Percentiles rank a stretch among this genome's conserved stretches.
These are phyloP conservation scores for Conopomorpha cramerella DNA, from an alignment of 1,140 invertebrate genomes.

Conservation along the genomic window DNA sequence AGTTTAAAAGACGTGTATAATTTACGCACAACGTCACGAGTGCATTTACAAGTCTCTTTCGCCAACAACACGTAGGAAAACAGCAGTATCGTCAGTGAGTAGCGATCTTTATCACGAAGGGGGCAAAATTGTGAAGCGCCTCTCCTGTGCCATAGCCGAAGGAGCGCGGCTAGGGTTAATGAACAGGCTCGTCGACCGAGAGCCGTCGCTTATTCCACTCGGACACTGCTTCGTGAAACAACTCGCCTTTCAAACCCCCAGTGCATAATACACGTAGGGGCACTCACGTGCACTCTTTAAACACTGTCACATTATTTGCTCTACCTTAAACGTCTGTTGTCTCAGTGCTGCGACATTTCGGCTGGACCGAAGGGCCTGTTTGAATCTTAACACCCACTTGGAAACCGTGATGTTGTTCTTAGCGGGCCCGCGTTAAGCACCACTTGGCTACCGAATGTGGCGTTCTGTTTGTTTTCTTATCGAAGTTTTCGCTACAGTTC, in stretches of 20 bases:
- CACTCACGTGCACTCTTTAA: slow-evolving; percentile 37
- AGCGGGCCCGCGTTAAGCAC: slow-evolving; percentile 2
- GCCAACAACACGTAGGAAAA: too few species aligned
- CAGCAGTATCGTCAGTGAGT: too few species aligned
- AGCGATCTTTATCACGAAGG: too few species aligned
- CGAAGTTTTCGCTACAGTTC: too few species aligned
- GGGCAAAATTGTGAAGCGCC: too few species aligned
- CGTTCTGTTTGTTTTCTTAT: too few species aligned
- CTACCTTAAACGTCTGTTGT: slow-evolving; percentile 42
- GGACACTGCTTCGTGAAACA: slow-evolving; percentile 32
- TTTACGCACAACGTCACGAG: too few species aligned
- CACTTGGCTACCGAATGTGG: slow-evolving; percentile 9
- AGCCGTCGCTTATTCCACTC: slow-evolving; percentile 48
- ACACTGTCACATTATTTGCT: slow-evolving; percentile 45
- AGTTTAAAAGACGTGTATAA: too few species aligned
- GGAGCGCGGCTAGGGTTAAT: slow-evolving; percentile 32
- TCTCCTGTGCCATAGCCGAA: slow-evolving; percentile 10
- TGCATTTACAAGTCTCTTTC: too few species aligned
- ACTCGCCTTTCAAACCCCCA: slow-evolving; percentile 50
- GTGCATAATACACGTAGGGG: slow-evolving; percentile 46
- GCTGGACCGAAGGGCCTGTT: slow-evolving; percentile 19
- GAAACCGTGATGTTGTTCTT: slow-evolving; percentile 24
- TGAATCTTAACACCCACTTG: slow-evolving; percentile 32
- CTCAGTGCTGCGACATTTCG: slow-evolving; percentile 33
- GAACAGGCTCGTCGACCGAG: slow-evolving; percentile 31